Evolutionary conservation across 2,113 vertebrate species (phyloP), one percentile per base, ranked within the genome.

Genomic region (Patagioenas fasciata): DNA sequence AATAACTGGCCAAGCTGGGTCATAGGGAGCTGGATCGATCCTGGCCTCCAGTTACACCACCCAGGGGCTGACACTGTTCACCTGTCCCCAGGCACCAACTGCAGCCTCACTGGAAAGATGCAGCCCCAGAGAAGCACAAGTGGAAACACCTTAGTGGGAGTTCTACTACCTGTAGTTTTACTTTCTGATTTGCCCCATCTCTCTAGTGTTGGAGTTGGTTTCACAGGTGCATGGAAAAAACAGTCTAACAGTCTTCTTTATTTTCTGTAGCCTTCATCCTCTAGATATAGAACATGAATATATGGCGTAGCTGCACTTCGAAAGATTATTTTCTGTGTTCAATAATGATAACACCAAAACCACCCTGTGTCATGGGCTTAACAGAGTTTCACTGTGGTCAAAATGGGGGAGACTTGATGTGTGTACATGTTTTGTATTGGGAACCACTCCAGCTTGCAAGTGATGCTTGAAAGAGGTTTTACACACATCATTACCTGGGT

Each of bases 351-450:
- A 36, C 15, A 69, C 29, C 14, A 54, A 70, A 85, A 84, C 40
- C 25, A 56, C 1, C 2, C 17, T 14, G 2, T 56, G n/a, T 32
- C 36, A 15, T 50, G 31, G 44, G 16, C n/a, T 92, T 74, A 62
- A 64, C 9, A 54, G n/a, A 80, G 4, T 67, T 88, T 79, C 40
- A 17, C 21, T 71, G 16, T 28, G 15, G 15, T 47, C 25, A 62
- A 53, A 80, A 51, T 53, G 10, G 28, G 28, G 20, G 18, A 81
- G 8, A 58, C 24, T 12, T 62, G 44, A 14, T 28, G 31, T 1
- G 1, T 15, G 31, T n/a, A 14, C 10, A 3, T 5, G 38, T 53
- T 75, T 58, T 0, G 0, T 42, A 15, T 19, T 60, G 58, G 32
- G 10, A 88, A 29, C 26, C 40, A 60, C 17, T 75, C 26, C 75